Conservation (phyloP, 2,797 vertebrate species). For the Pampus argenteus region DNA sequence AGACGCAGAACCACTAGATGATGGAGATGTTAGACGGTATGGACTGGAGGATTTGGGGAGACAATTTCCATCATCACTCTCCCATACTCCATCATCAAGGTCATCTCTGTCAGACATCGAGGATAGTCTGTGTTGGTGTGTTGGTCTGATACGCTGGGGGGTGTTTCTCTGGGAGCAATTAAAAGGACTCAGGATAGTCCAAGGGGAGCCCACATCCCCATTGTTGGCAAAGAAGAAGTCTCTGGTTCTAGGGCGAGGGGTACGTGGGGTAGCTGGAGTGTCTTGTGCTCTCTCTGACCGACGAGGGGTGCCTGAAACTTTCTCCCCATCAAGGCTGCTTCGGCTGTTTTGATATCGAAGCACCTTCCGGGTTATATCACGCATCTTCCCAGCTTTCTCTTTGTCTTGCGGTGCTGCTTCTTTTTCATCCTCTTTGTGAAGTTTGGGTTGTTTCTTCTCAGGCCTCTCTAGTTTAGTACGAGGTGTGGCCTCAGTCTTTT, state of each 20-base stretch:
- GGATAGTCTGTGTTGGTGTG: slow-evolving; percentile 33
- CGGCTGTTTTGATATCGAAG: slow-evolving; percentile 58
- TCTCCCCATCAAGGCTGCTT: slow-evolving; percentile 32
- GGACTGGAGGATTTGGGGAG: neutral
- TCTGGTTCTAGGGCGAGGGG: slow-evolving; percentile 66
- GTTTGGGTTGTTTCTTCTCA: slow-evolving; percentile 46
- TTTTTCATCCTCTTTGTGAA: slow-evolving; percentile 25
- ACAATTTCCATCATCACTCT: slow-evolving; percentile 13
- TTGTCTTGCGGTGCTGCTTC: slow-evolving; percentile 10
- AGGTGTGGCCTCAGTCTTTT: neutral
- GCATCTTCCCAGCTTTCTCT: slow-evolving; percentile 53
- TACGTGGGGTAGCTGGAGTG: slow-evolving; percentile 52
- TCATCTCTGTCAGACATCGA: slow-evolving; percentile 40
- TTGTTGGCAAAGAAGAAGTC: slow-evolving; percentile 71
- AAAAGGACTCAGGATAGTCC: slow-evolving; percentile 84
- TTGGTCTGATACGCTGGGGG: slow-evolving; percentile 4
- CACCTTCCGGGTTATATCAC: slow-evolving; percentile 59
- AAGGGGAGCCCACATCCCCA: slow-evolving; percentile 74
- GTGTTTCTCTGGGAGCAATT: slow-evolving; percentile 27
- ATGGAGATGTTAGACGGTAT: neutral
- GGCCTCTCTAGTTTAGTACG: slow-evolving; percentile 3
- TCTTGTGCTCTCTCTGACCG: neutral
- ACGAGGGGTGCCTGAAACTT: slow-evolving; percentile 19
- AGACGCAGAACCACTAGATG: slow-evolving; percentile 38
- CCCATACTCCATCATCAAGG: slow-evolving; percentile 70